Base-by-base conservation (phyloP, 92 coral and sea anemone genomes). In the Umimayanthus chanpuru region DNA sequence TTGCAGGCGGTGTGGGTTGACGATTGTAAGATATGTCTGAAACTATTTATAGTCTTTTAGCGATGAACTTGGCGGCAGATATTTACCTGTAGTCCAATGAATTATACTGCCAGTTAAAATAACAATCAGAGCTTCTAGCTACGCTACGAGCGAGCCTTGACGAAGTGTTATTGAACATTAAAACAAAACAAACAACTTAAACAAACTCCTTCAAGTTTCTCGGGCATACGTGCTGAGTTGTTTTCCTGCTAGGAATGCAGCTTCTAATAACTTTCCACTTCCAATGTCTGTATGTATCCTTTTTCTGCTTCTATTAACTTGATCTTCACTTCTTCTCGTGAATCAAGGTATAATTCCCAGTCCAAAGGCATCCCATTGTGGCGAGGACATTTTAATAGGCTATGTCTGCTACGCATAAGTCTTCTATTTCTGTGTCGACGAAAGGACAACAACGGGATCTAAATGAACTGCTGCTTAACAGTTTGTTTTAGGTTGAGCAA, bases 171-270 rank as follows among this genome's bases (percentile, higher is more conserved):
- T 43, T 2, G 49, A 7, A 43, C 49, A 43, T 43, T 43, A 43
- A 43, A 43, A 43, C 49, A 43, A 43, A 43, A 43, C 3, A 43
- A 5, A 43, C 49, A 43, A 43, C 49, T 43, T 43, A 43, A 43
- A 2, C 75, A 25, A 86, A 9, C 65, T 43, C 68, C 83, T 56
- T 76, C 41, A 56, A 20, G 49, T 86, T 56, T 28, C 73, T 76
- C 10, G 89, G 7, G 75, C 73, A 86, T 14, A 30, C 73, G 15
- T n/a, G 89, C 70, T 75, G 38, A 28, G 82, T 50, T 30, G 74
- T 20, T 36, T 86, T 81, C 66, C 68, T 86, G 44, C 89, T 81
- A 18, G 89, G 89, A 29, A 86, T 76, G 53, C 89, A 86, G 28
- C 36, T 26, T 67, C 81, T 23, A 10, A 85, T 85, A 16, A 72